Base-by-base conservation (phyloP, 2,888 invertebrate species). In the Nomada ruficornis region DNA sequence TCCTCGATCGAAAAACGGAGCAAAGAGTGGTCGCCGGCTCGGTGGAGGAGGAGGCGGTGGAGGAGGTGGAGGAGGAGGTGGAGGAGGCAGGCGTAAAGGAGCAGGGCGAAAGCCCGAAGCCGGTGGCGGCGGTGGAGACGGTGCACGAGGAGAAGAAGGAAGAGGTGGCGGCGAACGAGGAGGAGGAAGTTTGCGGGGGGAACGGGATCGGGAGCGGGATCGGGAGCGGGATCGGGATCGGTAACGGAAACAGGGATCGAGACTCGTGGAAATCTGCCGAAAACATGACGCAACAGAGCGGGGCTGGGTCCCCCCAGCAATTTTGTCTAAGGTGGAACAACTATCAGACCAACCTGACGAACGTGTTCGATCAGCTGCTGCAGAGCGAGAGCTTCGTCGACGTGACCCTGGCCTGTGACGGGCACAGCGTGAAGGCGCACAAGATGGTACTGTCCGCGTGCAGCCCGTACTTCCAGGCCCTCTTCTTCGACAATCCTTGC, bases 321-420 rank as follows among this genome's bases (percentile, higher is more conserved):
- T 98, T 98, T 94, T 98, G 98, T 94, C 95, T 98, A 91, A 96
- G 98, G 86, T 98, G 98, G 98, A 98, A 98, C 95, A 98, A 98
- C 94, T 98, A 98, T 94, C 98, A 98, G 94, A 96, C 96, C 90
- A 98, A 98, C 94, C 94, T 98, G 91, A 97, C 98, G 90, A 97
- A 96, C 95, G 97, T 97, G 91, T 97, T 98, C 95, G 98, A 98
- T 94, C 97, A 98, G 94, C 96, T 98, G 88, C 95, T 98, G 86
- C 98, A 98, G 94, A 97, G 96, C 93, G 98, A 98, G 94, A 96
- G 97, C 83, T 97, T 98, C 94, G 98, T 98, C 88, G 98, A 98
- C 94, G 98, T 98, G 86, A 98, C 98, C 47, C 95, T 98, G 81
- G 98, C 98, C 77, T 98, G 98, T 95, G 98, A 98, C 93, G 98